Evolutionary conservation across 2,888 invertebrate genomes (phyloP).

Genomic region (Eremobia ochroleuca): DNA sequence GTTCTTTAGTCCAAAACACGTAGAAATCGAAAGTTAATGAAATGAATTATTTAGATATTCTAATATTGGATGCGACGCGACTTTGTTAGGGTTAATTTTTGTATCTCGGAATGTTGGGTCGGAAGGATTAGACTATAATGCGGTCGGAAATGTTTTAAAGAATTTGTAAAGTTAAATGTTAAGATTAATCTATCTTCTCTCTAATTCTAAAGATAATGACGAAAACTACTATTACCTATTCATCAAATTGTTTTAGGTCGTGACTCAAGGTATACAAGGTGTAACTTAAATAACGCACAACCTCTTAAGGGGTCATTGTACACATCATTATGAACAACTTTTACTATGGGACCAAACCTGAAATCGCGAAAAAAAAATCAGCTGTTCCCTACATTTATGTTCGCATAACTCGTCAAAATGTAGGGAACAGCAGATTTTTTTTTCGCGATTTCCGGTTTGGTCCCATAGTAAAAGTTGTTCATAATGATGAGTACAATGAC

Average conservation of each 20-base stretch:
- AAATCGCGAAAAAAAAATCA: too few species aligned
- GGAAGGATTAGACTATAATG: neutral
- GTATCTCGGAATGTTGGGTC: neutral
- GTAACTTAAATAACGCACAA: too few species aligned
- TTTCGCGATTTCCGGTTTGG: too few species aligned
- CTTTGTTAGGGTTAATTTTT: constrained; percentile 36
- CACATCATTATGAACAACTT: too few species aligned
- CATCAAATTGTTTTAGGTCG: neutral
- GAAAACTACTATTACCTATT: neutral
- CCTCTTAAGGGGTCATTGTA: too few species aligned
- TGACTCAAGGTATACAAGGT: neutral
- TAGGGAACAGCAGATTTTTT: too few species aligned
- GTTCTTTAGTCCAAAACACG: constrained; percentile 47
- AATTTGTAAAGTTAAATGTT: neutral
- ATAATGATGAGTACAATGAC: too few species aligned
- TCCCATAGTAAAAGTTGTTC: too few species aligned
- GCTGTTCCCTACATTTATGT: too few species aligned
- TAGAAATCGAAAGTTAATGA: constrained; percentile 69
- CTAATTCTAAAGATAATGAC: neutral
- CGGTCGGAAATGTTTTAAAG: neutral
- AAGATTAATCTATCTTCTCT: neutral
- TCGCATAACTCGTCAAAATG: too few species aligned
- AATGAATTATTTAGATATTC: constrained; percentile 68
- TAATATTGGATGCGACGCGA: constrained; percentile 44
- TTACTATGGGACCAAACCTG: too few species aligned